Percentiles rank a stretch among this genome's conserved stretches.
Evolutionary conservation across 1,140 invertebrate species (phyloP).

Genomic region (Temnothorax longispinosus): DNA sequence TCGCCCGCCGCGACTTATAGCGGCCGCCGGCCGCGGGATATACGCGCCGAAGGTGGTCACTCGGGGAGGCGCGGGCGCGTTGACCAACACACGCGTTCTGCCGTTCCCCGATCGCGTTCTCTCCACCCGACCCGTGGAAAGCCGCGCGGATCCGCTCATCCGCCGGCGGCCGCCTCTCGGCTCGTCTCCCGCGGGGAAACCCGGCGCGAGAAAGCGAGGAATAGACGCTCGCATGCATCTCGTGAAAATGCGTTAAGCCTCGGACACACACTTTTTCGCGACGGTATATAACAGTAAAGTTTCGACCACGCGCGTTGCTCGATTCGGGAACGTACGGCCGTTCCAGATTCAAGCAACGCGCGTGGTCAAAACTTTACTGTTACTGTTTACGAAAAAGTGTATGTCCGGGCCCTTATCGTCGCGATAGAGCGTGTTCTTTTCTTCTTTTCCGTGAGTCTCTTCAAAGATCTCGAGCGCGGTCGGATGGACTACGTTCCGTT

Average conservation of each 20-base stretch:
- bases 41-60: conserved; percentile 64
- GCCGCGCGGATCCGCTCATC: background rate
- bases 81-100: conserved; percentile 75
- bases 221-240: background rate
- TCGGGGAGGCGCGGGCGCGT: conserved; percentile 69
- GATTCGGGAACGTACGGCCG: too few species aligned
- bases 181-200: background rate
- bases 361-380: too few species aligned
- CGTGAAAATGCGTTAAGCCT: background rate
- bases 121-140: conserved; percentile 22
- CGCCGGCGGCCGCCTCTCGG: background rate
- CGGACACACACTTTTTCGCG: background rate
- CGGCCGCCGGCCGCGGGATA: conserved; percentile 44
- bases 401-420: background rate
- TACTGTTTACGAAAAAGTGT: too few species aligned
- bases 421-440: background rate
- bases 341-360: too few species aligned
- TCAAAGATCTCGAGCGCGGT: background rate
- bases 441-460: too few species aligned
- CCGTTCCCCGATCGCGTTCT: conserved; percentile 51
- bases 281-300: too few species aligned
- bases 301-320: too few species aligned
- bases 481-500: background rate
- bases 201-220: background rate
- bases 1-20: conserved; percentile 73